Conservation (phyloP, 1,140 invertebrate genomes). For the Pantala flavescens region DNA sequence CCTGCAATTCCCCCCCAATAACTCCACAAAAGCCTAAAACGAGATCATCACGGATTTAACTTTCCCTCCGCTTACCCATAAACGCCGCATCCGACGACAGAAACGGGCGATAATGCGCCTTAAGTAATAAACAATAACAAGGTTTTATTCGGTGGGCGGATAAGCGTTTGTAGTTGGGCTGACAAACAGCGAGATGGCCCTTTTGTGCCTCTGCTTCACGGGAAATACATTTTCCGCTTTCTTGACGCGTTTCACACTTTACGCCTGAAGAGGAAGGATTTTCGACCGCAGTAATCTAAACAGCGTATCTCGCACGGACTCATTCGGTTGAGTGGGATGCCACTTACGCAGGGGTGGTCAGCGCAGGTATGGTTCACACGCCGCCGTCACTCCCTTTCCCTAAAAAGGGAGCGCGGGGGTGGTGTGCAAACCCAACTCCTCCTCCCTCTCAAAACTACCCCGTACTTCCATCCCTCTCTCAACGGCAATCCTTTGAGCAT, state of each 20-base stretch:
- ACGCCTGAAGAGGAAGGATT: background rate
- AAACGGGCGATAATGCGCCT: too few relatives aligned
- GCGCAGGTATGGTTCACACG: background rate
- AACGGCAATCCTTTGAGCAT: background rate
- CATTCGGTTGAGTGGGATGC: background rate
- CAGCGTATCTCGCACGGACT: background rate
- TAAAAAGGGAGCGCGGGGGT: background rate
- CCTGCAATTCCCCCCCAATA: too few relatives aligned
- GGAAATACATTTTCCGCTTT: constrained; percentile 5
- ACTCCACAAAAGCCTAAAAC: too few relatives aligned
- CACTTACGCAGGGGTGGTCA: constrained; percentile 2
- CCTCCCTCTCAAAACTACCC: background rate
- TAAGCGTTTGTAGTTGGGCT: too few relatives aligned
- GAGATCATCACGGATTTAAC: too few relatives aligned
- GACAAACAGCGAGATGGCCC: background rate
- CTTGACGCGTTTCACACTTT: background rate
- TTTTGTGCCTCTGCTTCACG: background rate
- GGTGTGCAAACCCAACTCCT: background rate
- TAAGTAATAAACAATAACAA: too few relatives aligned
- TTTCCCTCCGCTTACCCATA: too few relatives aligned
- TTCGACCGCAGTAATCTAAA: background rate
- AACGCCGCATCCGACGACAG: too few relatives aligned
- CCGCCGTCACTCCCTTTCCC: background rate
- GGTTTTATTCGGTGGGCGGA: too few relatives aligned
- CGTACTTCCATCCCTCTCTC: background rate